phyloP scores from a whole-genome alignment of 1,140 invertebrate species.

The Drosophila suzukii region DNA sequence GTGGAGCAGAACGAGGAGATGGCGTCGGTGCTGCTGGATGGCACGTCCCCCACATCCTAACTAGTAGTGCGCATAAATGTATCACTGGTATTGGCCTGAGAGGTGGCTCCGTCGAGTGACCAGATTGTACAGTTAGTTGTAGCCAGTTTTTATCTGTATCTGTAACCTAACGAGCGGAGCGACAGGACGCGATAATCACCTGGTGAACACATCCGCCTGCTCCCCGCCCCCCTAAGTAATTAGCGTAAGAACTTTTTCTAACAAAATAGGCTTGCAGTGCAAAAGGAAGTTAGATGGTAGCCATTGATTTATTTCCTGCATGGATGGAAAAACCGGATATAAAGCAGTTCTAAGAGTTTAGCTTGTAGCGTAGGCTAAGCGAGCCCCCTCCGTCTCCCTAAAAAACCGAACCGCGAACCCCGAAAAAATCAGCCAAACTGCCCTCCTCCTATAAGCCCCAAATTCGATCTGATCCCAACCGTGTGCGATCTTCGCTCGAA shows the following conservation, averaged over 20 bases:
- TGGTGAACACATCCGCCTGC: constrained; percentile 18
- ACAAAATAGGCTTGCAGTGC: constrained; percentile 45
- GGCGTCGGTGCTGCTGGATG: constrained; percentile 66
- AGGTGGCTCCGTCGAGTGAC: background rate
- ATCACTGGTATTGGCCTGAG: constrained; percentile 32
- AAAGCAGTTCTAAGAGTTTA: constrained; percentile 22
- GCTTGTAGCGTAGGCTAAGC: constrained; percentile 32
- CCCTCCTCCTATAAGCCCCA: background rate
- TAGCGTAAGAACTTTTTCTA: constrained; percentile 41
- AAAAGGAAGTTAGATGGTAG: constrained; percentile 39
- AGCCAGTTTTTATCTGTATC: constrained; percentile 47
- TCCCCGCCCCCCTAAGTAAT: constrained; percentile 23
- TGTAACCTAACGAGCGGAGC: constrained; percentile 25
- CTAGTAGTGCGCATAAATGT: constrained; percentile 45
- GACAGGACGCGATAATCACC: constrained; percentile 1
- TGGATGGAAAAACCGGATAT: constrained; percentile 9
- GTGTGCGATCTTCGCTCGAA: constrained; percentile 60
- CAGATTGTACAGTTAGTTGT: constrained; percentile 70
- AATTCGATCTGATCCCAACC: constrained; percentile 23
- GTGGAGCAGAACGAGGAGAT: constrained; percentile 67
- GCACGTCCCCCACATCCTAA: constrained; percentile 67
- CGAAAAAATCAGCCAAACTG: constrained; percentile 23
- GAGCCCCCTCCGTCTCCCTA: background rate
- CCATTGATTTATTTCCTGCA: constrained; percentile 31
- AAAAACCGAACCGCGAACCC: background rate